A percentile compares a stretch with the other conserved stretches of the same genome.
phyloP scores from a whole-genome alignment of 2,113 vertebrate species.

The Poicephalus meyeri region DNA sequence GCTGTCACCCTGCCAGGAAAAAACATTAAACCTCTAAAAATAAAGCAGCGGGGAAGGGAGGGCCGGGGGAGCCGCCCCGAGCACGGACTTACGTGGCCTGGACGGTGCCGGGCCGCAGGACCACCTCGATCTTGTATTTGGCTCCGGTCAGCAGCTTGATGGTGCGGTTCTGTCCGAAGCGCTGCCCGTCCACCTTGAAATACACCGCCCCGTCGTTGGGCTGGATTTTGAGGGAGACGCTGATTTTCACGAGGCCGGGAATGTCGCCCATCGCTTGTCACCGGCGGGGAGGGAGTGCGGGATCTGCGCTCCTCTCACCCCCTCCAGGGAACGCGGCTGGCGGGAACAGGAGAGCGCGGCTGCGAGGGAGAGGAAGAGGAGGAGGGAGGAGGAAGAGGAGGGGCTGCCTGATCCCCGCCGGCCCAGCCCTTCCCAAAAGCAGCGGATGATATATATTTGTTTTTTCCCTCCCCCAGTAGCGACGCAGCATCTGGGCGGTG shows the following conservation, averaged over 20 bases:
- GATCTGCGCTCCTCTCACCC: background rate
- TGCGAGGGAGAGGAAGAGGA: conserved; percentile 36
- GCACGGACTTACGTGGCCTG: conserved; percentile 86
- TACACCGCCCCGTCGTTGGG: conserved; percentile 91
- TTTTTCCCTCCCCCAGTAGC: background rate
- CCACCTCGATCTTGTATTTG: conserved; percentile 92
- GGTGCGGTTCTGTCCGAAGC: conserved; percentile 94
- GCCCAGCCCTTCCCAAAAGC: conserved; percentile 51
- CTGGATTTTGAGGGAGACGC: conserved; percentile 90
- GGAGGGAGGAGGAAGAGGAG: conserved; percentile 49
- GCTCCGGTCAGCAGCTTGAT: conserved; percentile 96
- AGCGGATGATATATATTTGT: background rate
- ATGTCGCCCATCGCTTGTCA: conserved; percentile 84
- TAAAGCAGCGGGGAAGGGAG: background rate
- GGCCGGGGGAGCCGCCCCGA: background rate
- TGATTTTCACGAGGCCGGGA: conserved; percentile 87
- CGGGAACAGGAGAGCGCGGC: background rate
- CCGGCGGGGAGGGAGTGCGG: background rate
- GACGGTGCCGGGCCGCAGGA: conserved; percentile 87
- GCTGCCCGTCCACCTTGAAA: conserved; percentile 93
- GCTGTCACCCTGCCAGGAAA: conserved; percentile 50
- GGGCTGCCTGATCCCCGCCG: background rate
- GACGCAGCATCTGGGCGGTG: background rate
- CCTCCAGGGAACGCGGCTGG: background rate
- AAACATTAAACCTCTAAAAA: conserved; percentile 47